Base-by-base conservation (phyloP, 2,113 vertebrate genomes). In the Nansenia antarctica region DNA sequence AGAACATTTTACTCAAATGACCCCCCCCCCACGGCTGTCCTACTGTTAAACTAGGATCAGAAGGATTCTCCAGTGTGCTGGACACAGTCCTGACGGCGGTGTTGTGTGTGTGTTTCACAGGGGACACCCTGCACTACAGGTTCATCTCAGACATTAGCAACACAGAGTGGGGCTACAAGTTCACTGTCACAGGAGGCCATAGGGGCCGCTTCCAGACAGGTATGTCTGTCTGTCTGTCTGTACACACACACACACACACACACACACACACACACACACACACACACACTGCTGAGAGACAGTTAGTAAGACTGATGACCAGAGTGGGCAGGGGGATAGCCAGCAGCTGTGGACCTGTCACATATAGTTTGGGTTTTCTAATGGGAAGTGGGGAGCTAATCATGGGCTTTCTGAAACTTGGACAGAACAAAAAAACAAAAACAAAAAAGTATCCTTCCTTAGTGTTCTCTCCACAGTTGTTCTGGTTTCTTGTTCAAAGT, bases 101-200 rank as follows among this genome's bases (percentile, higher is more conserved):
- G 24, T 20, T 4, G 49, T 73, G 55, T 73, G 20, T 69, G 54
- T 55, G 3, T 82, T 34, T 76, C 63, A 0, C 72, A 98, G 96
- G 98, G 70, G 98, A 99, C 54, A 98, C 96, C 0, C 90, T 99
- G 8, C 94, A 96, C 85, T 99, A 96, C 85, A 89, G 92, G 27
- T 98, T 99, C 31, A 95, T 95, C 79, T 98, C 96, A 0, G 98
- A 99, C 90, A 97, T 99, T 95, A 98, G 96, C 86, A 98, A 98
- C 91, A 99, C 96, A 0, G 98, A 98, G 82, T 99, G 98, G 98
- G 98, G 98, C 59, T 99, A 98, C 70, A 98, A 93, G 84, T 98
- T 99, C 81, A 96, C 95, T 0, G 94, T 99, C 37, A 97, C 95
- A 0, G 97, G 95, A 1, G 98, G 98, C 27, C 96, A 98, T 79